These are phyloP conservation scores for Bergia puertoricense DNA, from an alignment of 92 coral and sea anemone genomes.

Conservation along the genomic window DNA sequence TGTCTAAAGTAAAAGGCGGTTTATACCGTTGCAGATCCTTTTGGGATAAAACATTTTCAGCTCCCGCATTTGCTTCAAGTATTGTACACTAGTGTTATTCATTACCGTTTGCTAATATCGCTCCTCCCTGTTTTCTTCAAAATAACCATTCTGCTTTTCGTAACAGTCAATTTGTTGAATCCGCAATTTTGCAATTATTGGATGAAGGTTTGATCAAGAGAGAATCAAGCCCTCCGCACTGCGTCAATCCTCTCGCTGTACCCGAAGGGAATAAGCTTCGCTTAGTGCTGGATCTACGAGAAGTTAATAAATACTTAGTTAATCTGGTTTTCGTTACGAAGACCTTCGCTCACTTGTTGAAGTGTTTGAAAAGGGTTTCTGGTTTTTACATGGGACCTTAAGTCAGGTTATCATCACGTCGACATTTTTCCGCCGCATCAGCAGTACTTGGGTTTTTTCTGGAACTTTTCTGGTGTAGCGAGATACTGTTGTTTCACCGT, in stretches of 20 bases:
- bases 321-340: not conserved
- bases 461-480: constrained; percentile 44
- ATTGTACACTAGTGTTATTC: not conserved
- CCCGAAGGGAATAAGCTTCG: constrained; percentile 26
- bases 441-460: constrained; percentile 62
- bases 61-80: not conserved
- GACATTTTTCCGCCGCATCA: constrained; percentile 56
- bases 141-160: too few species aligned
- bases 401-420: constrained; percentile 69
- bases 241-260: constrained; percentile 38
- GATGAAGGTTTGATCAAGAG: not conserved
- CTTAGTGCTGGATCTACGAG: constrained; percentile 30
- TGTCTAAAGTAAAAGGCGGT: not conserved
- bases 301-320: constrained; percentile 11
- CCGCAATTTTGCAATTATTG: not conserved
- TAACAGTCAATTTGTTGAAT: too few species aligned
- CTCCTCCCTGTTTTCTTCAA: not conserved
- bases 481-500: constrained; percentile 62
- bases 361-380: constrained; percentile 31
- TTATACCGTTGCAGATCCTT: not conserved
- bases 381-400: constrained; percentile 72
- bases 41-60: not conserved
- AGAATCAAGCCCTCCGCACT: constrained; percentile 17
- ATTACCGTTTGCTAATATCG: not conserved
- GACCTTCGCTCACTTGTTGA: constrained; percentile 29